Evolutionary conservation across 2,113 vertebrate genomes (phyloP).

Genomic region (Dunckerocampus dactyliophorus): DNA sequence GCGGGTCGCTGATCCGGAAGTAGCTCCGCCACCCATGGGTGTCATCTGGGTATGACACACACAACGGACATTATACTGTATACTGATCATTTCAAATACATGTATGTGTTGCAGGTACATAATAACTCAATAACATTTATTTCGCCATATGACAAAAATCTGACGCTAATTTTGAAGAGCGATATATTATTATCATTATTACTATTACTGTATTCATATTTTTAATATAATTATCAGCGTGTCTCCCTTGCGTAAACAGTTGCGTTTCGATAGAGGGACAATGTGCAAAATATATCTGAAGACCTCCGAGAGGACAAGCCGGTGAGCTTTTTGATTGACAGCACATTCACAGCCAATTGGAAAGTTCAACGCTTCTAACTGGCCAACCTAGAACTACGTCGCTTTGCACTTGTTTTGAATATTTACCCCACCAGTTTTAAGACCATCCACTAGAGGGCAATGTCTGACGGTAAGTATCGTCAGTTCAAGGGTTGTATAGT

Average conservation of each 20-base stretch:
- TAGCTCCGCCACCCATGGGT: conserved; percentile 54
- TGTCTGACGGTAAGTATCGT: conserved; percentile 2
- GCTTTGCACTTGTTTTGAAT: not conserved
- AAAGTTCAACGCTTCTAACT: conserved; percentile 35
- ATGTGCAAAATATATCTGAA: conserved; percentile 20
- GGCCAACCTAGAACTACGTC: conserved; percentile 22
- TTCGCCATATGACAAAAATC: no score
- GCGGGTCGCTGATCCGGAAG: conserved; percentile 27
- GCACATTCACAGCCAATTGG: conserved; percentile 53
- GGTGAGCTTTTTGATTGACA: conserved; percentile 57
- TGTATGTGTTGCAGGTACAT: no score
- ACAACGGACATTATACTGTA: not conserved
- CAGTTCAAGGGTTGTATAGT: not conserved
- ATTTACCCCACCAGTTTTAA: conserved; percentile 1
- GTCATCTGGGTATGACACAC: conserved; percentile 38
- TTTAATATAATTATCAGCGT: not conserved
- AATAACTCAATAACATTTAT: no score
- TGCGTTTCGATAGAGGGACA: conserved; percentile 3
- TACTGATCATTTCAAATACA: no score
- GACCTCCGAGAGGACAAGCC: conserved; percentile 3
- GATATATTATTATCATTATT: not conserved
- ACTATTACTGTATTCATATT: not conserved
- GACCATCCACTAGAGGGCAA: conserved; percentile 38
- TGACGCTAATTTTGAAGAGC: no score
- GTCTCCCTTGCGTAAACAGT: no score